Base-by-base conservation (phyloP, 2,888 invertebrate species). In the Drosophila paramelanica region DNA sequence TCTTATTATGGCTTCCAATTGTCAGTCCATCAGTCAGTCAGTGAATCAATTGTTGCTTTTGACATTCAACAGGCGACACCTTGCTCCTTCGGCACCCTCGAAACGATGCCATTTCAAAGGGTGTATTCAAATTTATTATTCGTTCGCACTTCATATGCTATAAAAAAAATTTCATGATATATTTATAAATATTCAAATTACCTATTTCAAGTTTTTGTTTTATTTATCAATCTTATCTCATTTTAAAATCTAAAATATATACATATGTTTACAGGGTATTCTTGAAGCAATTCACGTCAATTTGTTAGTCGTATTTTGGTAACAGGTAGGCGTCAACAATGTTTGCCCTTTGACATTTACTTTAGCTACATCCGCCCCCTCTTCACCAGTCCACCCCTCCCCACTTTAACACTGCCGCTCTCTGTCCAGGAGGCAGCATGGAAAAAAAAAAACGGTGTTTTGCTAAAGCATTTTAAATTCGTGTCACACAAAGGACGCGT, bases 331-430 rank as follows among this genome's bases (percentile, higher is more conserved):
- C 64, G 64, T 57, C 47, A 55, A 50, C 57, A 76, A 53, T 67
- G 69, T 71, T 78, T 84, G 73, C 73, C 75, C 77, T 82, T 83
- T 85, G 85, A 75, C 81, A 83, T 84, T 83, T 79, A 71, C 52
- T 61, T 60, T 68, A 45, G 31, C 55, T 31, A 46, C 41, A 17
- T 25, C 55, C 11, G 41, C 31, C 3, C 8, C 6, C n/a, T n/a
- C 53, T 31, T n/a, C 17, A 1, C 41, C 27, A 17, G 5, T 8
- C 33, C 25, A n/a, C 23, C 31, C 25, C 27, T 41, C 10, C 8
- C 10, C 42, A n/a, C n/a, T 25, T 14, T 4, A 14, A 17, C 46
- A 8, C 23, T 38, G 20, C 10, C 43, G 3, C 41, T 1, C 41
- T 8, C 38, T 31, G 31, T 43, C 41, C 17, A 20, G 8, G 5